Evolutionary conservation across 2,888 invertebrate species (phyloP).

Genomic region (Yponomeuta sedellus): DNA sequence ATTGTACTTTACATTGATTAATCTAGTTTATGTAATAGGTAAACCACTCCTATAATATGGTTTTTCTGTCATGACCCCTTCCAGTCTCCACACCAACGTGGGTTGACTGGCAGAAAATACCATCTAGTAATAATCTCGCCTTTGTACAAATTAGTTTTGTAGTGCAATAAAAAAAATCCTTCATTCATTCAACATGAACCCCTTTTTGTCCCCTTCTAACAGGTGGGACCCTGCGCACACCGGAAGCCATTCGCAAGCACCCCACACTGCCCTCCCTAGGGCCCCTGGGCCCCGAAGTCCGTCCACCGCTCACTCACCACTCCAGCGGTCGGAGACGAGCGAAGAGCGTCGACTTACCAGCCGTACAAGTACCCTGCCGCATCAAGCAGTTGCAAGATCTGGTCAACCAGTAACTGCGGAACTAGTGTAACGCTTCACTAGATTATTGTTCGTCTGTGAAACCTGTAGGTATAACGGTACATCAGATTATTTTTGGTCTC

Average conservation of each 20-base stretch:
- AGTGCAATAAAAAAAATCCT: too few relatives aligned
- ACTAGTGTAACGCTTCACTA: conserved; percentile 23
- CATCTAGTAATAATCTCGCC: too few relatives aligned
- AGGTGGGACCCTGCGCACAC: conserved; percentile 51
- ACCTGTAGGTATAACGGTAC: not conserved
- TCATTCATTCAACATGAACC: too few relatives aligned
- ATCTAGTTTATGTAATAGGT: too few relatives aligned
- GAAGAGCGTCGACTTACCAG: conserved; percentile 65
- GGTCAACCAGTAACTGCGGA: conserved; percentile 17
- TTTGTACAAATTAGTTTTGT: too few relatives aligned
- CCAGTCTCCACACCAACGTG: too few relatives aligned
- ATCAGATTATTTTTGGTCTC: not conserved
- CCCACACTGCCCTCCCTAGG: conserved; percentile 49
- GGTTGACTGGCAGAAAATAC: too few relatives aligned
- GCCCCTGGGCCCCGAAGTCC: conserved; percentile 39
- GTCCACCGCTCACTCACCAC: conserved; percentile 30
- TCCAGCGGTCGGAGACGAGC: conserved; percentile 56
- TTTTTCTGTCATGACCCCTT: too few relatives aligned
- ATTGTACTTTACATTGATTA: too few relatives aligned
- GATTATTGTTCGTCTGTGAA: not conserved
- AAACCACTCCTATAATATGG: too few relatives aligned
- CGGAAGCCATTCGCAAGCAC: conserved; percentile 49
- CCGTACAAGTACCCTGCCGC: conserved; percentile 64
- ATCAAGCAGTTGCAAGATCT: conserved; percentile 60
- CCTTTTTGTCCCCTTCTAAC: not conserved